These are phyloP conservation scores for Drosophila aff. DNA, from an alignment of 1,140 invertebrate genomes.

Conservation along the genomic window DNA sequence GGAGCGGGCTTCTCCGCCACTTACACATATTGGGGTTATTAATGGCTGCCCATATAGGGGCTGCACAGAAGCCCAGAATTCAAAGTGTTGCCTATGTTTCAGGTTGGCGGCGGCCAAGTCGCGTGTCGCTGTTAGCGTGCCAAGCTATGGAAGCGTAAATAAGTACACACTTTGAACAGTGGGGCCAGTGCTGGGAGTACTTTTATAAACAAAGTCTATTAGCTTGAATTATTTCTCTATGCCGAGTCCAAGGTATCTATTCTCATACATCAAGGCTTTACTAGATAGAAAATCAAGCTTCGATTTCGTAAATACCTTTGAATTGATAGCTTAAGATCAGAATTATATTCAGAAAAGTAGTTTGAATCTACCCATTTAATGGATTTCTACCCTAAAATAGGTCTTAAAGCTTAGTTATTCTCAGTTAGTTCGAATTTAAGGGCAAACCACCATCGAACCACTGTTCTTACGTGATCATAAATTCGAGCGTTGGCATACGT, in stretches of 20 bases:
- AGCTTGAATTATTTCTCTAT: neutral
- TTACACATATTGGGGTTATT: constrained; percentile 78
- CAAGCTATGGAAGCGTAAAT: constrained; percentile 47
- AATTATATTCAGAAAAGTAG: neutral
- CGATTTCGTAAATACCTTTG: neutral
- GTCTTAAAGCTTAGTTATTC: neutral
- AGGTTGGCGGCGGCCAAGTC: constrained; percentile 43
- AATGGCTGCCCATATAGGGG: constrained; percentile 54
- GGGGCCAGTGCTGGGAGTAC: neutral
- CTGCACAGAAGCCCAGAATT: constrained; percentile 12
- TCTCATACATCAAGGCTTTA: neutral
- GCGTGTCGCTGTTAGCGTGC: constrained; percentile 64
- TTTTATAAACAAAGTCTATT: neutral
- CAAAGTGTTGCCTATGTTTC: constrained; percentile 61
- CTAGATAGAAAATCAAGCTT: neutral
- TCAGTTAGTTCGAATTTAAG: neutral
- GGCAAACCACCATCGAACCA: neutral
- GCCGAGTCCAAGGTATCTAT: too few species aligned
- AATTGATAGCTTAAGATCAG: too few species aligned
- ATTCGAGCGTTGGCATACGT: constrained; percentile 8
- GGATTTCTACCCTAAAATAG: neutral
- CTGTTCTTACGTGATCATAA: constrained; percentile 14
- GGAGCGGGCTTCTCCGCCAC: constrained; percentile 42
- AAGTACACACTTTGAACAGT: constrained; percentile 44
- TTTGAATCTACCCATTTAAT: neutral